Conservation (phyloP, 2,888 invertebrate species). For the Euplexia lucipara region DNA sequence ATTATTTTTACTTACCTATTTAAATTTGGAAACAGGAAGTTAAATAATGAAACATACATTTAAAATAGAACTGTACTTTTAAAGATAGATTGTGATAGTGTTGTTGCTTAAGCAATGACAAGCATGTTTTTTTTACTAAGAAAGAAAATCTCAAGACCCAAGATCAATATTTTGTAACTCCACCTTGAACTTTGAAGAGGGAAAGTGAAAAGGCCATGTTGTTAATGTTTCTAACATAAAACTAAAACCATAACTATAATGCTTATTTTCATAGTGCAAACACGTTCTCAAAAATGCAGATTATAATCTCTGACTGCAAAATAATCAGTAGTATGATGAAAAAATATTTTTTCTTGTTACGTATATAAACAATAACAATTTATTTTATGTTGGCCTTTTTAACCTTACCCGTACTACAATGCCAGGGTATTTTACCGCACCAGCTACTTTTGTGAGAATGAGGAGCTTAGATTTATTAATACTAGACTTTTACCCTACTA, state of each 20-base stretch:
- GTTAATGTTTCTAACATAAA: conserved; percentile 36
- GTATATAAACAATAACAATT: conserved; percentile 44
- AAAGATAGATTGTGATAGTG: background rate
- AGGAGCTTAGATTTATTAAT: background rate
- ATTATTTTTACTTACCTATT: background rate
- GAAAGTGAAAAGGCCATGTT: conserved; percentile 55
- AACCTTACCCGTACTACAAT: background rate
- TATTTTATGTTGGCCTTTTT: conserved; percentile 20
- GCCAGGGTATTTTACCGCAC: background rate
- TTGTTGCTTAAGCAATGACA: conserved; percentile 1
- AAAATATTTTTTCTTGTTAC: conserved; percentile 22
- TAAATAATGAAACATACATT: background rate
- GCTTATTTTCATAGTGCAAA: background rate
- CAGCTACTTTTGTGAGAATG: background rate
- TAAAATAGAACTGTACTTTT: conserved; percentile 1
- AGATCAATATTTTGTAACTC: conserved; percentile 40
- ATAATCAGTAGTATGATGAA: background rate
- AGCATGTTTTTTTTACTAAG: conserved; percentile 12
- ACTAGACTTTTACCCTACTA: conserved; percentile 25
- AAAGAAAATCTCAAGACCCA: conserved; percentile 2
- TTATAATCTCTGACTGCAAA: background rate
- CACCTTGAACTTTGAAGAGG: conserved; percentile 53
- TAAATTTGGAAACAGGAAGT: conserved; percentile 2
- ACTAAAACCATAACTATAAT: conserved; percentile 7
- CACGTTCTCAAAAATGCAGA: background rate